phyloP scores from a whole-genome alignment of 1,140 invertebrate species.

The Micrasema minimum region DNA sequence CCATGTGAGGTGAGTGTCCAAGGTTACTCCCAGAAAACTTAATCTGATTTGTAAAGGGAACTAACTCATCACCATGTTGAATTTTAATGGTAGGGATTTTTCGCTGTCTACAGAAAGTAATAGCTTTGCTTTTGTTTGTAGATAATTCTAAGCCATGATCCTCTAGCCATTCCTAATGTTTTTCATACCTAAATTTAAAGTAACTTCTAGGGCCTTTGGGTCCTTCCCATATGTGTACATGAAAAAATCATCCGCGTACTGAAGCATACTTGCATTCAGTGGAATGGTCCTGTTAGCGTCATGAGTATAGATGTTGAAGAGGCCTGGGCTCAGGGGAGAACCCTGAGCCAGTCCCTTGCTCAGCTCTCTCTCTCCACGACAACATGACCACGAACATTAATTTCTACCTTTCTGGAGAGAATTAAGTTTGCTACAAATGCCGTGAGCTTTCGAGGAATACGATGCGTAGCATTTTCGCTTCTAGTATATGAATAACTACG shows the following conservation, averaged over 20 bases:
- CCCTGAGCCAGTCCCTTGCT: neutral
- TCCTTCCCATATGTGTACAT: neutral
- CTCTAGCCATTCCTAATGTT: neutral
- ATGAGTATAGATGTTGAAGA: neutral
- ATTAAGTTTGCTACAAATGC: neutral
- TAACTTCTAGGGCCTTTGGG: neutral
- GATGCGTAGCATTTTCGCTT: neutral
- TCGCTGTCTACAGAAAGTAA: neutral
- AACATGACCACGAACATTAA: neutral
- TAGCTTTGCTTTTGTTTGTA: neutral
- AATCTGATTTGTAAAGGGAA: neutral
- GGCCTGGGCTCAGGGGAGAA: neutral
- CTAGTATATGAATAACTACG: neutral
- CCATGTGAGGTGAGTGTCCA: neutral
- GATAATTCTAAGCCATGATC: neutral
- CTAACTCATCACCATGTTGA: neutral
- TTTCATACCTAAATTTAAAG: neutral
- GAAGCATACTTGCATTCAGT: neutral
- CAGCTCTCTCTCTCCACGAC: neutral
- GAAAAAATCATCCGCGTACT: constrained; percentile 11
- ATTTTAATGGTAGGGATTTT: neutral
- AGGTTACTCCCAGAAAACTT: neutral
- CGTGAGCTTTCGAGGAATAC: neutral
- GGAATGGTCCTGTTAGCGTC: neutral
- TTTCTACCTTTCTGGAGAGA: neutral